Evolutionary conservation across 92 coral and sea anemone genomes (phyloP).

Genomic region (Umimayanthus kanabou): DNA sequence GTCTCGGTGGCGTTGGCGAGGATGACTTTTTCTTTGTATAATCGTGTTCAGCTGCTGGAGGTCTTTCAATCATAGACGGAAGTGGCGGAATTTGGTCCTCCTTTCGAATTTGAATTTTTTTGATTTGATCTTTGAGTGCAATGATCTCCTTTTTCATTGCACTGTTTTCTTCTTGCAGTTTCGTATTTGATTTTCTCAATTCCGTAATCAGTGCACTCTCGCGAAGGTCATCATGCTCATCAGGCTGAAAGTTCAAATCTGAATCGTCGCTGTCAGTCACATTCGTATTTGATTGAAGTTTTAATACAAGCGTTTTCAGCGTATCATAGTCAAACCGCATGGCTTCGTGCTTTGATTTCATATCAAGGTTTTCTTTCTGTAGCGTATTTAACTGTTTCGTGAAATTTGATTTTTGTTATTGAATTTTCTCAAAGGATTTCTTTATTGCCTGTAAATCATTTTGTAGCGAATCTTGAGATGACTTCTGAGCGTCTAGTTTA

Average conservation of each 20-base stretch:
- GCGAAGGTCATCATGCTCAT: no score
- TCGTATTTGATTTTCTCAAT: no score
- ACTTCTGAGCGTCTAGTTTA: neutral
- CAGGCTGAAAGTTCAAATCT: neutral
- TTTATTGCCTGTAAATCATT: neutral
- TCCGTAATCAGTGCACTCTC: no score
- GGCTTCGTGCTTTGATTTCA: neutral
- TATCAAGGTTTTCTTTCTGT: neutral
- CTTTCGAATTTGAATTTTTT: neutral
- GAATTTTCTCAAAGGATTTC: neutral
- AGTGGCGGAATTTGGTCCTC: slow-evolving; percentile 1
- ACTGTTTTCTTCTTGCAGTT: neutral
- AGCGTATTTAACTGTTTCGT: neutral
- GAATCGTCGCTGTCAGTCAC: neutral
- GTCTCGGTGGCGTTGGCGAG: neutral
- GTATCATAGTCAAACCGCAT: neutral
- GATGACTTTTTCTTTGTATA: no score
- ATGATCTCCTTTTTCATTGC: neutral
- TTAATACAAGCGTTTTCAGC: neutral
- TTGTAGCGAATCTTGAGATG: neutral
- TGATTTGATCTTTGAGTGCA: neutral
- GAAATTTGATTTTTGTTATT: neutral
- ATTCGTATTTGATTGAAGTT: neutral
- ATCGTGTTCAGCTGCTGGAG: no score
- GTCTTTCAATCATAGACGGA: neutral